Evolutionary conservation across 2,113 vertebrate species (phyloP).

Genomic region (Leuciscus idus): DNA sequence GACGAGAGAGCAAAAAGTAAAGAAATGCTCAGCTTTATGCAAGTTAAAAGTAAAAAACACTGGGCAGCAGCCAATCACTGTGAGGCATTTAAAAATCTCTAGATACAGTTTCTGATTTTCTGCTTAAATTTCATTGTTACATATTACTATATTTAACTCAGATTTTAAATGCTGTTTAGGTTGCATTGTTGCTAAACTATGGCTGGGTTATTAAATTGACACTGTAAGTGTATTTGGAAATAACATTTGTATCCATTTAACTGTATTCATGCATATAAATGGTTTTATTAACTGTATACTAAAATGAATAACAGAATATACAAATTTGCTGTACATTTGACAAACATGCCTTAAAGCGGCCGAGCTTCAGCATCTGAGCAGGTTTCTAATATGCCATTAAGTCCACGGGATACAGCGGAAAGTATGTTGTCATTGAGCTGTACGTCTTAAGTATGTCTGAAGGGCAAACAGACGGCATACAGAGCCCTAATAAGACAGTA

Average conservation of each 20-base stretch:
- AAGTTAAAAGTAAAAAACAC: neutral
- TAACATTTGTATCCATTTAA: neutral
- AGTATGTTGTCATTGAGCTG: neutral
- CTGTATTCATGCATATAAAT: neutral
- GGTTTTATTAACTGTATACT: neutral
- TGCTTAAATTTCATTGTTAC: neutral
- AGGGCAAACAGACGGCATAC: constrained; percentile 57
- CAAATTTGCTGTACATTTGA: neutral
- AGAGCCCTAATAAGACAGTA: constrained; percentile 27
- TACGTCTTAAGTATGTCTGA: constrained; percentile 50
- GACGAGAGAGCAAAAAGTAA: neutral
- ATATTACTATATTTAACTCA: neutral
- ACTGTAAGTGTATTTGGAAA: neutral
- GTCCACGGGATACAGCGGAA: constrained; percentile 18
- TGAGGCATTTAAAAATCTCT: neutral
- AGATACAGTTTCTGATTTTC: neutral
- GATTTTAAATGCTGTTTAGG: neutral
- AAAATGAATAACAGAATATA: neutral
- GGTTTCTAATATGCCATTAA: neutral
- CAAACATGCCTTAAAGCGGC: too few relatives aligned
- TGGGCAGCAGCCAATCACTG: neutral
- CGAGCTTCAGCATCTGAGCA: neutral
- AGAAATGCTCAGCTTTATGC: neutral
- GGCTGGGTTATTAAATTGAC: neutral
- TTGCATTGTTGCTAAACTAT: neutral